A percentile compares a stretch with the other conserved stretches of the same genome.
phyloP scores from a whole-genome alignment of 2,888 invertebrate genomes.

The Melanargia galathea region DNA sequence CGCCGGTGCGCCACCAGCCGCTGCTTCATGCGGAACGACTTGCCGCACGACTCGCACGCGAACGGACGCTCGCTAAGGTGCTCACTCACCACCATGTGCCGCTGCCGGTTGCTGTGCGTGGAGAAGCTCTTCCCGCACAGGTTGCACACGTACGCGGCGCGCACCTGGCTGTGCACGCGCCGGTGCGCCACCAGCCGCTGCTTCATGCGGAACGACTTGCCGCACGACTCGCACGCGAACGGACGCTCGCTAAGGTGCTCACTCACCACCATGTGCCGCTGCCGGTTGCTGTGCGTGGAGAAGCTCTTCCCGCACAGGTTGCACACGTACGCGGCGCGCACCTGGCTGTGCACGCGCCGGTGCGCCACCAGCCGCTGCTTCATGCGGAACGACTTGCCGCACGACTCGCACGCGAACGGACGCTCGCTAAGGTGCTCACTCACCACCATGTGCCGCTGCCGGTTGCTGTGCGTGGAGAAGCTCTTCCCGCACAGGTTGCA shows the following conservation, averaged over 20 bases:
- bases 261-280: slow-evolving; percentile 76
- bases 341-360: slow-evolving; percentile 59
- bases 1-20: slow-evolving; percentile 65
- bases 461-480: slow-evolving; percentile 70
- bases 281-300: slow-evolving; percentile 68
- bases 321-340: slow-evolving; percentile 59
- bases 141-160: slow-evolving; percentile 57
- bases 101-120: slow-evolving; percentile 67
- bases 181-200: slow-evolving; percentile 67
- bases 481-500: slow-evolving; percentile 68
- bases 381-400: slow-evolving; percentile 70
- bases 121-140: slow-evolving; percentile 72
- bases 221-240: slow-evolving; percentile 70
- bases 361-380: slow-evolving; percentile 68
- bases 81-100: slow-evolving; percentile 75
- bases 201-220: slow-evolving; percentile 69
- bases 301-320: slow-evolving; percentile 68
- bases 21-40: slow-evolving; percentile 69
- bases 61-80: slow-evolving; percentile 62
- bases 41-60: slow-evolving; percentile 68
- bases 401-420: slow-evolving; percentile 69
- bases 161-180: slow-evolving; percentile 59
- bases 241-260: slow-evolving; percentile 57
- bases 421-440: slow-evolving; percentile 59
- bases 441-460: slow-evolving; percentile 74